Conservation (phyloP, 2,888 invertebrate genomes). For the Prosapia bicincta region DNA sequence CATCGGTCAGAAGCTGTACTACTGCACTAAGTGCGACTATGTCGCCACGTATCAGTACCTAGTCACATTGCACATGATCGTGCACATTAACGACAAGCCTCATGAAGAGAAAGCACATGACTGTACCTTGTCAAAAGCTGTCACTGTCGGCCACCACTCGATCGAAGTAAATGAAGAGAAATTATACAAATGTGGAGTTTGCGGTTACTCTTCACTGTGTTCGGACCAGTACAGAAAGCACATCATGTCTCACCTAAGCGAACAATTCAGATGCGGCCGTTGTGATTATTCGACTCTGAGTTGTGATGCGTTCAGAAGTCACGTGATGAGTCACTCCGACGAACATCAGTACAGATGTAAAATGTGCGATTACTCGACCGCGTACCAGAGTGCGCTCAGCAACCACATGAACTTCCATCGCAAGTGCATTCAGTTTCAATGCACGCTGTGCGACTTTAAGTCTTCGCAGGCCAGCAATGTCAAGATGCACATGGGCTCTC, state of each 20-base stretch:
- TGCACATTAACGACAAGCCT: background rate
- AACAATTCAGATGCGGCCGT: background rate
- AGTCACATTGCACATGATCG: background rate
- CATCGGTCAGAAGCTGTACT: background rate
- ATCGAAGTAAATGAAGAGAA: no score
- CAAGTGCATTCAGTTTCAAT: background rate
- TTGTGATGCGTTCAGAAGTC: background rate
- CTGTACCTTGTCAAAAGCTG: no score
- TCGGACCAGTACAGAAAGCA: no score
- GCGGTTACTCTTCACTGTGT: no score
- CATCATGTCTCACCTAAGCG: background rate
- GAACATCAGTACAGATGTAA: background rate
- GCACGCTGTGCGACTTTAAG: background rate
- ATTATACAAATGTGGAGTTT: no score
- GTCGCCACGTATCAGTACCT: background rate
- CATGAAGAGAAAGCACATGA: background rate
- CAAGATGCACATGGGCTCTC: background rate
- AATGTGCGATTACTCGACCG: background rate
- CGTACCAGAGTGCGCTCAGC: background rate
- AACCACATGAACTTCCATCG: background rate
- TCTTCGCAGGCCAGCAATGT: background rate
- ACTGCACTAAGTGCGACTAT: background rate
- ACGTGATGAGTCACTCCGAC: background rate
- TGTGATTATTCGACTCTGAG: background rate
- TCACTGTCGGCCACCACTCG: no score